phyloP scores from a whole-genome alignment of 2,113 vertebrate species.

The Datnioides undecimradiatus region DNA sequence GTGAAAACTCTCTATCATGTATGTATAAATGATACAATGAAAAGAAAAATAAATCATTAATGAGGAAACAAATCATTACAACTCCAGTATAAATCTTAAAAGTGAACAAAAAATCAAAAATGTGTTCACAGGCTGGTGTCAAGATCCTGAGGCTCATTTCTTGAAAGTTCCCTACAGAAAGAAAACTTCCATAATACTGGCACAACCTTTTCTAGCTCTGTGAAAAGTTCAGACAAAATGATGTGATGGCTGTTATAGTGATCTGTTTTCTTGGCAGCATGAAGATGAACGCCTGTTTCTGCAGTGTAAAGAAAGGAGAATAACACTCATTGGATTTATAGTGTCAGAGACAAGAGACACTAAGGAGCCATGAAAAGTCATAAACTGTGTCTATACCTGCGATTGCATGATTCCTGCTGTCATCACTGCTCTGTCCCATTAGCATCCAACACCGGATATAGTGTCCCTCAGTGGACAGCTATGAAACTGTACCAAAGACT shows the following conservation, averaged over 20 bases:
- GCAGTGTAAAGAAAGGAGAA: background rate
- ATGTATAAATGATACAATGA: no score
- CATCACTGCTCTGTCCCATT: conserved; percentile 29
- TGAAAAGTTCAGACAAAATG: background rate
- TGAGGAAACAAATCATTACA: no score
- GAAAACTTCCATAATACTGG: background rate
- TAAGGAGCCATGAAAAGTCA: conserved; percentile 17
- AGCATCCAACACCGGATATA: background rate
- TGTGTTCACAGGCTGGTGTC: background rate
- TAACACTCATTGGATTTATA: background rate
- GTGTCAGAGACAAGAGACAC: conserved; percentile 8
- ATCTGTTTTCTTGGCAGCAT: conserved; percentile 12
- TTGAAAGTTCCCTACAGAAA: background rate
- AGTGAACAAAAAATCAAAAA: background rate
- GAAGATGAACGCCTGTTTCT: background rate
- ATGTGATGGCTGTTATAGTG: background rate
- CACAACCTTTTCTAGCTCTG: background rate
- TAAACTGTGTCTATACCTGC: background rate
- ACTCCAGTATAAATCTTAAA: background rate
- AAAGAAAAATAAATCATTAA: no score
- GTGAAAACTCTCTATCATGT: no score
- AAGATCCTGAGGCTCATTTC: background rate
- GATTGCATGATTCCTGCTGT: conserved; percentile 47
- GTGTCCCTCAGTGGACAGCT: background rate
- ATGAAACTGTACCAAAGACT: conserved; percentile 19